phyloP scores from a whole-genome alignment of 2,797 vertebrate genomes.

The Cossypha niveicapilla region DNA sequence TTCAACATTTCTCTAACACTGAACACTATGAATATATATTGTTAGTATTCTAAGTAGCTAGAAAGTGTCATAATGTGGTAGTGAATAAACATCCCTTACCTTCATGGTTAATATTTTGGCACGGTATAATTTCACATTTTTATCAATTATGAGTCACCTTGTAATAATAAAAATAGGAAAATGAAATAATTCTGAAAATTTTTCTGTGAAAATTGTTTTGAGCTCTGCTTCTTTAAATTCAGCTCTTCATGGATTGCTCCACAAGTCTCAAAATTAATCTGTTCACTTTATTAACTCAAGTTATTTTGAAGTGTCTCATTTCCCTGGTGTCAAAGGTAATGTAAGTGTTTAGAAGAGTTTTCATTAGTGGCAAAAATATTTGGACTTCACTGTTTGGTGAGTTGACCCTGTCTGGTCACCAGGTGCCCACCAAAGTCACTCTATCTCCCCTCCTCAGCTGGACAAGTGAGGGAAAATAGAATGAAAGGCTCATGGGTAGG shows the following conservation, averaged over 20 bases:
- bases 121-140: not conserved
- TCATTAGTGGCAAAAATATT: not conserved
- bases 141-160: not conserved
- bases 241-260: not conserved
- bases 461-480: not conserved
- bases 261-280: not conserved
- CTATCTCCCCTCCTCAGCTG: not conserved
- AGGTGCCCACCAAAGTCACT: not conserved
- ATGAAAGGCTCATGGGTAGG: accelerated
- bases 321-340: not conserved
- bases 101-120: not conserved
- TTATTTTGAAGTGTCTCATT: not conserved
- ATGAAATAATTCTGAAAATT: not conserved
- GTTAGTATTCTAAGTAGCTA: not conserved
- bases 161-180: not conserved
- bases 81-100: not conserved
- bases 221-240: not conserved
- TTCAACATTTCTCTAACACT: not conserved
- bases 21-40: not conserved
- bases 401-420: not conserved
- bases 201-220: not conserved
- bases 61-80: not conserved
- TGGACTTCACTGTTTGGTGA: not conserved
- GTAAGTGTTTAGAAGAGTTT: not conserved
- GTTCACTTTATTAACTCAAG: not conserved